Percentiles rank a stretch among this genome's conserved stretches.
phyloP scores from a whole-genome alignment of 2,888 invertebrate genomes.

The Criorhina ranunculi region DNA sequence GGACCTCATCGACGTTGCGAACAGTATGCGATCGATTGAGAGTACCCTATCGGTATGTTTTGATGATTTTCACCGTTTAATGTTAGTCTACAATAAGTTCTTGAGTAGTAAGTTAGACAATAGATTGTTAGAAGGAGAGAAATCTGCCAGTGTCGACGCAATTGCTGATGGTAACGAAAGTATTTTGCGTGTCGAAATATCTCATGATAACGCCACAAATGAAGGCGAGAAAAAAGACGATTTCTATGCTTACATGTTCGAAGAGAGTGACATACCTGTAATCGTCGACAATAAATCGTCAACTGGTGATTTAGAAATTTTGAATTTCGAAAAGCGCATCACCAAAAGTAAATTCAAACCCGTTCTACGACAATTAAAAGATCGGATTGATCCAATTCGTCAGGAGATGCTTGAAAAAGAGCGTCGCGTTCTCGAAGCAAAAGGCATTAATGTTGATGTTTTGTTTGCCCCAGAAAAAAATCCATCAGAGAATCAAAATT shows the following conservation, averaged over 20 bases:
- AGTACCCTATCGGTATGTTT: conserved; percentile 82
- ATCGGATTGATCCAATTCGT: conserved; percentile 84
- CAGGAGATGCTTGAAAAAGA: conserved; percentile 83
- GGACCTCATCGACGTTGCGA: conserved; percentile 82
- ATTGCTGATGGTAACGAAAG: conserved; percentile 79
- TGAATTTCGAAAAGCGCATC: conserved; percentile 83
- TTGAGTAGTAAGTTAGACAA: conserved; percentile 81
- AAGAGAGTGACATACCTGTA: conserved; percentile 79
- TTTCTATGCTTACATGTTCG: conserved; percentile 83
- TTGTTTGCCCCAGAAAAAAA: conserved; percentile 79
- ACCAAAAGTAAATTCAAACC: conserved; percentile 83
- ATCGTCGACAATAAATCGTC: conserved; percentile 51
- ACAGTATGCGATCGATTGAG: conserved; percentile 83
- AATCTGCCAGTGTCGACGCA: conserved; percentile 26
- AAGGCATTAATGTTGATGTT: conserved; percentile 83
- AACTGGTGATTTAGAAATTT: conserved; percentile 81
- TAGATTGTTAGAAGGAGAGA: conserved; percentile 52
- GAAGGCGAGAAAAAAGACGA: conserved; percentile 81
- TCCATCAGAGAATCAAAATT: conserved; percentile 10
- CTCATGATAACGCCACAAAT: conserved; percentile 78
- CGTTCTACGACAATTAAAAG: conserved; percentile 83
- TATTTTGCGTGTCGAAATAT: conserved; percentile 82
- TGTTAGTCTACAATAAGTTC: conserved; percentile 84
- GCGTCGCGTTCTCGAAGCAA: conserved; percentile 81
- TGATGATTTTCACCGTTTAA: conserved; percentile 83